Conservation (phyloP, 2,113 vertebrate genomes). For the Microcebus murinus region DNA sequence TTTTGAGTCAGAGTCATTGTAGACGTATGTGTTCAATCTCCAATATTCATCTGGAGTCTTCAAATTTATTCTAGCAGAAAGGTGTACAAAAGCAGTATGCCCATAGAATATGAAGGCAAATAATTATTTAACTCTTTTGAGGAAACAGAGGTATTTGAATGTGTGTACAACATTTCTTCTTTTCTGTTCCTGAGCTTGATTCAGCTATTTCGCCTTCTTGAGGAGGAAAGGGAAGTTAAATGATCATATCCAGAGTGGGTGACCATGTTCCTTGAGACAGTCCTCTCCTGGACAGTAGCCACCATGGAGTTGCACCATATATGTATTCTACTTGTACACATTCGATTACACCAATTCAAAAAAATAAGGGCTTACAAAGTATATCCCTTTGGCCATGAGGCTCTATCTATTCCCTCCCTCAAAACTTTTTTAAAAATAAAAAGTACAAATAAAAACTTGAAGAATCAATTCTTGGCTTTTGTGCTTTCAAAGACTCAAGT, state of each 20-base stretch:
- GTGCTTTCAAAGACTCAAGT: neutral
- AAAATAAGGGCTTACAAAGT: neutral
- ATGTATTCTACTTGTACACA: neutral
- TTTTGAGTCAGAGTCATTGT: neutral
- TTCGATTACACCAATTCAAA: neutral
- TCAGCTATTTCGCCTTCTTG: neutral
- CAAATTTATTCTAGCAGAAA: neutral
- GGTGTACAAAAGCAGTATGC: neutral
- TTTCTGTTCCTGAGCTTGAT: neutral
- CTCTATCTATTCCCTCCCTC: neutral
- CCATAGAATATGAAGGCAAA: neutral
- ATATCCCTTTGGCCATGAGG: neutral
- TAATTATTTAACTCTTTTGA: neutral
- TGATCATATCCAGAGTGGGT: neutral
- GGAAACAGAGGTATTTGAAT: neutral
- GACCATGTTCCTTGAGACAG: rapidly evolving
- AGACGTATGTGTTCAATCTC: neutral
- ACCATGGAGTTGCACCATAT: too few species aligned
- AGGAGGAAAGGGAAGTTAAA: neutral
- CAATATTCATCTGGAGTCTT: neutral
- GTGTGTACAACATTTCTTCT: neutral
- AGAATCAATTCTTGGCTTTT: neutral
- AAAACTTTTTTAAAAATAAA: neutral
- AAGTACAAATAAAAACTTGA: neutral
- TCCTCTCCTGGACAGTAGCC: too few species aligned